Evolutionary conservation across 1,140 invertebrate species (phyloP), one percentile per base, ranked within the genome.

Genomic region (Danaus melanippus): DNA sequence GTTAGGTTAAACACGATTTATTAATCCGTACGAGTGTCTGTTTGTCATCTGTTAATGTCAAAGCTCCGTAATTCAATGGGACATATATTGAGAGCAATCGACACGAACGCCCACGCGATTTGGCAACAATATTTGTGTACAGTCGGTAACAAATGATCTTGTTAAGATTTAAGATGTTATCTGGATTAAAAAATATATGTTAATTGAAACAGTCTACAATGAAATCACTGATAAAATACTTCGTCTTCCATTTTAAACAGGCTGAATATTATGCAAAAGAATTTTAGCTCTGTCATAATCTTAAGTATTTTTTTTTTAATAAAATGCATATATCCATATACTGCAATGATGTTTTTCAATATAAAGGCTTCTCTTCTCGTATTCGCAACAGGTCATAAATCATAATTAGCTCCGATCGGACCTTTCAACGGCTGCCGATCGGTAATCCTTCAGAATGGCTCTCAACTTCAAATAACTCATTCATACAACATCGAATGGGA

Each of bases 381-480:
- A 15, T 15, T 12, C 54, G 53, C 42, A 50, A 51, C 12, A 32
- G 15, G 49, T 53, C 42, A 74, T 80, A 78, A 80, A 80, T 80
- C 68, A 78, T 80, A 76, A 80, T 80, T 80, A 80, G 66, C 55
- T 12, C 51, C 47, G 65, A 65, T 57, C 50, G 54, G 62, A 74
- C 67, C 66, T 74, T 73, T 74, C 69, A 76, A 62, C 74, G 71
- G 69, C 64, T 79, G 76, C 74, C 74, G 73, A 78, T 76, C 62
- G 68, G 15, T 72, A 75, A 73, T 62, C 69, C 71, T 65, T 58
- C 45, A 40, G 58, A 63, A 46, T 54, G 50, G 48, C 15, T 46
- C 51, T 51, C 15, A 15, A 49, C 54, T 56, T 56, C 48, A 15
- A 15, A 15, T 63, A 58, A 63, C 61, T 64, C 46, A 11, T 10